Evolutionary conservation across 2,797 vertebrate species (phyloP).

Genomic region (Synanceia verrucosa): DNA sequence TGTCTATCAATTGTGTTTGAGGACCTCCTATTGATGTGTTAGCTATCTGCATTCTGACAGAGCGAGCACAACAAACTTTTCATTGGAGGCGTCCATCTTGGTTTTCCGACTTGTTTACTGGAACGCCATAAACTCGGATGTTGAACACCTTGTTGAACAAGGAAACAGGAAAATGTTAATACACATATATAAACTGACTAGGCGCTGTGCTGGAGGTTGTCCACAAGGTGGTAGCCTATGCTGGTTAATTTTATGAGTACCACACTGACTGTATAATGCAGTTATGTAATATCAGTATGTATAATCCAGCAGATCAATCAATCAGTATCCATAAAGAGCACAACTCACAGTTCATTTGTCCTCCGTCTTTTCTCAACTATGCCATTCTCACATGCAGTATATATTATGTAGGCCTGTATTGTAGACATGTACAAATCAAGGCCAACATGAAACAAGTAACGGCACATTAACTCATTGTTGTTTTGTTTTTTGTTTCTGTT

Average conservation of each 20-base stretch:
- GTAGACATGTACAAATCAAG: too few relatives aligned
- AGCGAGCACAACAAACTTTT: too few relatives aligned
- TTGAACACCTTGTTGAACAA: too few relatives aligned
- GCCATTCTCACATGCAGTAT: not conserved
- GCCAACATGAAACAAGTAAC: not conserved
- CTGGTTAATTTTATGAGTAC: not conserved
- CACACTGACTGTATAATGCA: not conserved
- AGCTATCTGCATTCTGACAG: too few relatives aligned
- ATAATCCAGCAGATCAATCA: not conserved
- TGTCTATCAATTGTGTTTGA: too few relatives aligned
- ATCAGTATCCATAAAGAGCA: not conserved
- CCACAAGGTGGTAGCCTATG: slow-evolving; percentile 40
- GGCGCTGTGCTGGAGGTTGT: not conserved
- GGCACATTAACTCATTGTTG: not conserved
- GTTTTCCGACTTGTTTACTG: too few relatives aligned
- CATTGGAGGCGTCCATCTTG: too few relatives aligned
- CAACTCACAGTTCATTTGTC: not conserved
- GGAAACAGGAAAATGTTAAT: not conserved
- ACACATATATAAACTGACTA: not conserved
- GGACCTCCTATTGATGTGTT: too few relatives aligned
- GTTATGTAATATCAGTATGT: too few relatives aligned
- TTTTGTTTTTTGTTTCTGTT: too few relatives aligned
- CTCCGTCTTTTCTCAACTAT: not conserved
- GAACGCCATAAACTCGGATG: too few relatives aligned
- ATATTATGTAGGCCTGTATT: too few relatives aligned